Percentiles rank a stretch among this genome's conserved stretches.
Evolutionary conservation across 2,797 vertebrate genomes (phyloP).

Genomic region (Sebastes iracundus): DNA sequence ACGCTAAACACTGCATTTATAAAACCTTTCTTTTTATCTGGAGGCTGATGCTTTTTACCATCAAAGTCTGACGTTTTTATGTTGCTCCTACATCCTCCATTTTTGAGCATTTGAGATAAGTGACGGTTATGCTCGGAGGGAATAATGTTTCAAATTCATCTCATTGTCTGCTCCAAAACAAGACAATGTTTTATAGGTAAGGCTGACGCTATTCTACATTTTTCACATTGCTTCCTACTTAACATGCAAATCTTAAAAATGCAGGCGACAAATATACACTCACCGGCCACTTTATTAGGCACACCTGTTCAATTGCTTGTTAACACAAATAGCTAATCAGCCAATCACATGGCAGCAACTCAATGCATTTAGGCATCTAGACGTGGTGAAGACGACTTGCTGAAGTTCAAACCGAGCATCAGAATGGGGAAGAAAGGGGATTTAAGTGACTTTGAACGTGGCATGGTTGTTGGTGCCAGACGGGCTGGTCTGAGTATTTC

Average conservation of each 20-base stretch:
- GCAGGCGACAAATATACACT: neutral
- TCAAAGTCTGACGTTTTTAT: neutral
- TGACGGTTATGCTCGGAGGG: neutral
- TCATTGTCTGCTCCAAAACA: neutral
- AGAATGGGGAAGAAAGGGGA: too few species aligned
- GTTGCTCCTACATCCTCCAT: neutral
- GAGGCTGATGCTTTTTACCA: neutral
- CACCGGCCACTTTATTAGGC: too few species aligned
- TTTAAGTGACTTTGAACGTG: too few species aligned
- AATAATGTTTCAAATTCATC: neutral
- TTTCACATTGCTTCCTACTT: neutral
- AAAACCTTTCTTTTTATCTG: constrained; percentile 7
- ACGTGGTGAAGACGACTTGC: too few species aligned
- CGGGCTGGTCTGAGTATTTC: too few species aligned
- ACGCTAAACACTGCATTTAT: constrained; percentile 23
- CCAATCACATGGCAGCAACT: too few species aligned
- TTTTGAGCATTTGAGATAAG: neutral
- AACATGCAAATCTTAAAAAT: neutral
- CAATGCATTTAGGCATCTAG: too few species aligned
- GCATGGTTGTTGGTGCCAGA: too few species aligned
- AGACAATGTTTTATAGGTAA: neutral
- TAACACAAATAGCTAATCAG: too few species aligned
- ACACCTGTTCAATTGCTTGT: too few species aligned
- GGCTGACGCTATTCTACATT: neutral
- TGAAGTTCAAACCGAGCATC: too few species aligned